Conservation (phyloP, 2,797 vertebrate species). For the Eulemur rubriventer region DNA sequence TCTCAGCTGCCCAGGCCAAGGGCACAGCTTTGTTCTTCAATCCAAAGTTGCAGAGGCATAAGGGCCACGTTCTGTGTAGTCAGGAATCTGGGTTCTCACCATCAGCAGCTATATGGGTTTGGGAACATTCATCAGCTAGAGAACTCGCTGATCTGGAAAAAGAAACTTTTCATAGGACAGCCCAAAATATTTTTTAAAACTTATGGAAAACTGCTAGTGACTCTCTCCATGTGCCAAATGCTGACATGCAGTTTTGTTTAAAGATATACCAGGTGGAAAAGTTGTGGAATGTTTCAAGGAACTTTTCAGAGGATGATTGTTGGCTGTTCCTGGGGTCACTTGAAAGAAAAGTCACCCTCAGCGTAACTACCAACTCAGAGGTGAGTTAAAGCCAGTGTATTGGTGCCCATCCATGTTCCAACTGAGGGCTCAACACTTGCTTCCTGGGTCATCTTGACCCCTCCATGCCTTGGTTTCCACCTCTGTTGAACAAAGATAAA, state of each 20-base stretch:
- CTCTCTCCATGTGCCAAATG: conserved; percentile 74
- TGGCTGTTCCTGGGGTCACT: neutral
- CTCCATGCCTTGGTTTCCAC: neutral
- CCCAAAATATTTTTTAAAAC: conserved; percentile 73
- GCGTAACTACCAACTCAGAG: neutral
- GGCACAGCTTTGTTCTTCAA: conserved; percentile 69
- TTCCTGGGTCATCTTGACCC: neutral
- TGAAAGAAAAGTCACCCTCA: neutral
- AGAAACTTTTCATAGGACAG: conserved; percentile 76
- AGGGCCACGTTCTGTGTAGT: conserved; percentile 69
- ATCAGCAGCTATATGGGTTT: conserved; percentile 72
- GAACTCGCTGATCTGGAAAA: conserved; percentile 83
- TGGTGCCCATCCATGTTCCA: neutral
- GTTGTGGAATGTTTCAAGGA: neutral
- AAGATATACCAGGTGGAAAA: conserved; percentile 56
- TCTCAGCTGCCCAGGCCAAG: conserved; percentile 56
- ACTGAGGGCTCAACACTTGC: neutral
- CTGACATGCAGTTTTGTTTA: conserved; percentile 78
- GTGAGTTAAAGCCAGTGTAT: neutral
- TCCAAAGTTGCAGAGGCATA: conserved; percentile 62
- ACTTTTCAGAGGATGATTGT: neutral
- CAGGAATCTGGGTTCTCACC: conserved; percentile 65
- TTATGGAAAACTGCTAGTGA: conserved; percentile 77
- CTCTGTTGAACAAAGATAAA: neutral
- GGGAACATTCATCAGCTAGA: conserved; percentile 71